A percentile compares a stretch with the other conserved stretches of the same genome.
Conservation (phyloP, 2,113 vertebrate species). For the Oceanodroma tethys region DNA sequence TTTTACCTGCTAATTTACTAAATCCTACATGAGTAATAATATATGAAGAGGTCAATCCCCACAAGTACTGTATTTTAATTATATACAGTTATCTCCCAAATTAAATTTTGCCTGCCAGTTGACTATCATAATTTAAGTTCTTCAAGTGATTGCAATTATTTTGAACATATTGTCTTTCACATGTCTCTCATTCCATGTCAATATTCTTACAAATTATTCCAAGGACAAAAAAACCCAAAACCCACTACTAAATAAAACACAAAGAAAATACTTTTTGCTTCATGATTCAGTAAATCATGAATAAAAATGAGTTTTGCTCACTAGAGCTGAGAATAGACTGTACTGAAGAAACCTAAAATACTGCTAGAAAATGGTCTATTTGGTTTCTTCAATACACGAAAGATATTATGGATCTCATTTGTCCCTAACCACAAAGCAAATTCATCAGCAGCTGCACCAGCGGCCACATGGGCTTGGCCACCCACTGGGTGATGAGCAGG, state of each 20-base stretch:
- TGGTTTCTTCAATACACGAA: neutral
- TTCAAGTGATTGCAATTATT: neutral
- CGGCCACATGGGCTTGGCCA: neutral
- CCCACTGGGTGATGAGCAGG: neutral
- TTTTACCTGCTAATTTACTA: constrained; percentile 15
- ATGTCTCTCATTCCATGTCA: neutral
- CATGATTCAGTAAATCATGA: neutral
- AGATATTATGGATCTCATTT: neutral
- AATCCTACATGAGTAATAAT: neutral
- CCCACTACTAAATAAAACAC: neutral
- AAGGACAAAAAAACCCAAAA: neutral
- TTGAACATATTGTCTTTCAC: neutral
- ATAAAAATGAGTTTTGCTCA: neutral
- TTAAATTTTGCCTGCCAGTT: constrained; percentile 9
- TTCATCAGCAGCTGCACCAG: neutral
- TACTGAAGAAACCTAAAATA: neutral
- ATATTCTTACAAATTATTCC: neutral
- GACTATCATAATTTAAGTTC: neutral
- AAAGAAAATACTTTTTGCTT: neutral
- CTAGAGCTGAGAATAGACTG: neutral
- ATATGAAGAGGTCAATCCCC: constrained; percentile 12
- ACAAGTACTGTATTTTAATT: constrained; percentile 28
- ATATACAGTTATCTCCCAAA: neutral
- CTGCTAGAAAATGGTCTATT: neutral
- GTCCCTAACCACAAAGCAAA: neutral